Conservation (phyloP, 2,797 vertebrate genomes). For the Oceanodroma leucorhoa region DNA sequence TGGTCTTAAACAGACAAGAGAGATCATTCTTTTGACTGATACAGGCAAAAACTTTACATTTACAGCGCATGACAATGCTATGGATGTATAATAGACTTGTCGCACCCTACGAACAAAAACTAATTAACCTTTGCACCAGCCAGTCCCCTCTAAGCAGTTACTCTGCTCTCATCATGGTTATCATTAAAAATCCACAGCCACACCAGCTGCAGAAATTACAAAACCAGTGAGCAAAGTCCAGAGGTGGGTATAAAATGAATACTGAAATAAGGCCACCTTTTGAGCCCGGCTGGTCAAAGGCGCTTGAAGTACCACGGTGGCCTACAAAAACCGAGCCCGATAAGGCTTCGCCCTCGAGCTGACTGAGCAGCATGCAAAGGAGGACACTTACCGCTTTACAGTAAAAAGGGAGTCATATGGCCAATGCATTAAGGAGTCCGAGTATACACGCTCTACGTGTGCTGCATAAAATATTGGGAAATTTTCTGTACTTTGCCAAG, state of each 20-base stretch:
- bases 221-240: neutral
- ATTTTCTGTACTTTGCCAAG: neutral
- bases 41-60: neutral
- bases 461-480: neutral
- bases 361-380: neutral
- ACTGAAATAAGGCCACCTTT: neutral
- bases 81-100: fast-evolving
- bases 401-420: neutral
- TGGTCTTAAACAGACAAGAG: neutral
- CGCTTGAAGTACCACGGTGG: neutral
- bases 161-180: neutral
- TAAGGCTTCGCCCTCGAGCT: neutral
- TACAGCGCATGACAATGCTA: neutral
- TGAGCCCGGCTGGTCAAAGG: fast-evolving
- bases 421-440: neutral
- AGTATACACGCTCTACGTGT: fast-evolving
- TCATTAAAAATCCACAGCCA: neutral
- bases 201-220: neutral
- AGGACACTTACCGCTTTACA: neutral
- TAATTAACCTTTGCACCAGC: neutral
- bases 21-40: neutral
- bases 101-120: neutral
- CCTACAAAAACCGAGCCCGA: fast-evolving
- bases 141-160: neutral
- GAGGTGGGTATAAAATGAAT: neutral